phyloP scores from a whole-genome alignment of 2,797 vertebrate species.

The Hephaestus fuliginosus region DNA sequence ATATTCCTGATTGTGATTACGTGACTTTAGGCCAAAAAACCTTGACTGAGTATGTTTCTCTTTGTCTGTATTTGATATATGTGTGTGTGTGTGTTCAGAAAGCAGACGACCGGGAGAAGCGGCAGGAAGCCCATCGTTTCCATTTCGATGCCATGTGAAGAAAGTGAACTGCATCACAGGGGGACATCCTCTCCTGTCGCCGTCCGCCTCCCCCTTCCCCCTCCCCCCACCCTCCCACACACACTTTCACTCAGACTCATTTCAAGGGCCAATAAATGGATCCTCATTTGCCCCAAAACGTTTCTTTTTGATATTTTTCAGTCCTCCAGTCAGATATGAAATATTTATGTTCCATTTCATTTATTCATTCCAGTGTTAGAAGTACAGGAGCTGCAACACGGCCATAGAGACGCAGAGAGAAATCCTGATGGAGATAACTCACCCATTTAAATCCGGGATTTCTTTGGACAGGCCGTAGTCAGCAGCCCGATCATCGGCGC shows the following conservation, averaged over 20 bases:
- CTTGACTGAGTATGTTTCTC: slow-evolving; percentile 19
- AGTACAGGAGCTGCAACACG: slow-evolving; percentile 58
- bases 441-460: slow-evolving; percentile 31
- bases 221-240: not conserved
- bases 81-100: slow-evolving; percentile 88
- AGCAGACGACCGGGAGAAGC: slow-evolving; percentile 97
- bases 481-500: slow-evolving; percentile 9
- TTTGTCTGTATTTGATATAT: slow-evolving; percentile 49
- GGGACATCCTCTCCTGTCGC: slow-evolving; percentile 7
- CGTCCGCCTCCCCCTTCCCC: not conserved
- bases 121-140: slow-evolving; percentile 97
- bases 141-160: slow-evolving; percentile 99
- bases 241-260: slow-evolving; percentile 37
- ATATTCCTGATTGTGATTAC: not conserved
- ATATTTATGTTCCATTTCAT: slow-evolving; percentile 66
- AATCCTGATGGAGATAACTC: slow-evolving; percentile 42
- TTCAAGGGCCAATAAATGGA: slow-evolving; percentile 60
- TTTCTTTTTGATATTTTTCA: slow-evolving; percentile 65
- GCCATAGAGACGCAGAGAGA: slow-evolving; percentile 43
- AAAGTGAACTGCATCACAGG: slow-evolving; percentile 33
- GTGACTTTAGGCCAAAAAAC: not conserved
- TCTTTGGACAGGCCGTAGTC: slow-evolving; percentile 14
- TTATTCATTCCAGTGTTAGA: slow-evolving; percentile 72
- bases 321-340: slow-evolving; percentile 65
- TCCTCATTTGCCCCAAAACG: slow-evolving; percentile 63